These are phyloP conservation scores for Herminia tarsipennalis DNA, from an alignment of 2,888 invertebrate species.

Conservation along the genomic window DNA sequence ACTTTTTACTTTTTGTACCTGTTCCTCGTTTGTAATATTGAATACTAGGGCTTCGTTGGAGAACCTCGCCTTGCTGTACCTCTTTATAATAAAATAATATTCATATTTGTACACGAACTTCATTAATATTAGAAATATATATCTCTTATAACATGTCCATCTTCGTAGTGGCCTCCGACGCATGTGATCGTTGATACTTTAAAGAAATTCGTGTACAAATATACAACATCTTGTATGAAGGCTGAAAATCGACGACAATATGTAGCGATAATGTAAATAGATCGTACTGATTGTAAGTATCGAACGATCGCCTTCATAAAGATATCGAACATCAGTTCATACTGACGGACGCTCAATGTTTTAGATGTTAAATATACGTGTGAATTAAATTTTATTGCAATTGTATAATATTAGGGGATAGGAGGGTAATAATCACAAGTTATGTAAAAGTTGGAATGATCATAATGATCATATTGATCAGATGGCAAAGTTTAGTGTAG, in stretches of 20 bases:
- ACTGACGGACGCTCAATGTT: constrained; percentile 47
- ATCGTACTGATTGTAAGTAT: constrained; percentile 49
- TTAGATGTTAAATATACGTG: constrained; percentile 37
- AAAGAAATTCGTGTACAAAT: constrained; percentile 67
- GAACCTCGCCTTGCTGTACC: constrained; percentile 69
- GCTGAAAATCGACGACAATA: constrained; percentile 69
- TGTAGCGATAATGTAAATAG: constrained; percentile 62
- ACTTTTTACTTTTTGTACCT: constrained; percentile 79
- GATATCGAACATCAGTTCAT: constrained; percentile 48
- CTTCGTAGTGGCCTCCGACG: constrained; percentile 30
- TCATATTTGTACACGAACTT: constrained; percentile 65
- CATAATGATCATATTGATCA: constrained; percentile 45
- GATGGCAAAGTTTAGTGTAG: constrained; percentile 34
- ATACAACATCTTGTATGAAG: constrained; percentile 57
- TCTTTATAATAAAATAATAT: constrained; percentile 52
- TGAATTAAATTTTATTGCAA: constrained; percentile 37
- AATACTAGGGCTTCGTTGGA: constrained; percentile 64
- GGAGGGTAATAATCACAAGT: constrained; percentile 31
- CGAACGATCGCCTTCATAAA: constrained; percentile 52
- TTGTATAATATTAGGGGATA: constrained; percentile 38
- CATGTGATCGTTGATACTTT: constrained; percentile 25
- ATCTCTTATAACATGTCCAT: constrained; percentile 30
- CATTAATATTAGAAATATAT: constrained; percentile 45
- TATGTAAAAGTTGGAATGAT: constrained; percentile 35
- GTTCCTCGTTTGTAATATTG: constrained; percentile 72